Conservation (phyloP, 2,888 invertebrate species). For the Acanthosoma haemorrhoidale region DNA sequence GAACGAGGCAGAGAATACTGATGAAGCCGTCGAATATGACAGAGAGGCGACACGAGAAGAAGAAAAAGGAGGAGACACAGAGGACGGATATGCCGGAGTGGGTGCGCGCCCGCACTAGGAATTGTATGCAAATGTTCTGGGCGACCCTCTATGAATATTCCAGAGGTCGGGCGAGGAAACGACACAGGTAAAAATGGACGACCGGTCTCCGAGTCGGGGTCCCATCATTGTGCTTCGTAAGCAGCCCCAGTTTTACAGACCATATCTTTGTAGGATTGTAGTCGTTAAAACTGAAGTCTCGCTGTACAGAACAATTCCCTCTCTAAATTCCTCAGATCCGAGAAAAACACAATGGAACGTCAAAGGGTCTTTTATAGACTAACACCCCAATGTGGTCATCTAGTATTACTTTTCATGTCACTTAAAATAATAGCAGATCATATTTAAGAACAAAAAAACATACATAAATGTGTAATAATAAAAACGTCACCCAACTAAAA, state of each 20-base stretch:
- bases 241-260: neutral
- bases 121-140: conserved; percentile 22
- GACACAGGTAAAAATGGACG: conserved; percentile 19
- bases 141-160: conserved; percentile 17
- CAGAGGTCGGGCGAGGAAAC: neutral
- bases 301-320: too few species aligned
- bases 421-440: too few species aligned
- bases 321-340: too few species aligned
- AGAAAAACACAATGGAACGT: neutral
- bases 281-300: too few species aligned
- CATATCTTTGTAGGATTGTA: too few species aligned
- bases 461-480: too few species aligned
- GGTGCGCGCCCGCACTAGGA: conserved; percentile 7
- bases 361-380: too few species aligned
- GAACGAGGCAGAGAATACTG: neutral
- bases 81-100: conserved; percentile 7
- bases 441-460: too few species aligned
- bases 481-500: too few species aligned
- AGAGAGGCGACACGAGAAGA: conserved; percentile 4
- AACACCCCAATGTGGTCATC: too few species aligned
- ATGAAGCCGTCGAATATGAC: conserved; percentile 3
- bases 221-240: neutral
- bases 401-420: too few species aligned
- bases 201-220: neutral
- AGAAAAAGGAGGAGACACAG: too few species aligned